phyloP scores from a whole-genome alignment of 2,888 invertebrate genomes.

The Scelioninae gen. 1 region DNA sequence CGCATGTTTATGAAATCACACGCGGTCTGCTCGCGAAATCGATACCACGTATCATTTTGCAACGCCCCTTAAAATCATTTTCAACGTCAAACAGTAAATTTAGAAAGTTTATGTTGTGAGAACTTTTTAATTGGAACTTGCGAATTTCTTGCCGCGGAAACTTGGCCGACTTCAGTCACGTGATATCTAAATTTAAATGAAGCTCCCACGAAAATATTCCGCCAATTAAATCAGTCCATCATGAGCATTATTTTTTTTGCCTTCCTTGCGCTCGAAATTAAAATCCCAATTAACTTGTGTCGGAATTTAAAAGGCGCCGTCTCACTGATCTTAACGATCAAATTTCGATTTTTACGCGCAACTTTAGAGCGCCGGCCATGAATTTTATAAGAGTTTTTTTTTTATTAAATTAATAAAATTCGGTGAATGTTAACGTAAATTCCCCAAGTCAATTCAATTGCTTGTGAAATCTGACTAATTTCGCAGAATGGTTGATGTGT shows the following conservation, averaged over 20 bases:
- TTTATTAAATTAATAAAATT: constrained; percentile 29
- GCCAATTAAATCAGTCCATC: constrained; percentile 46
- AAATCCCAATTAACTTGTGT: constrained; percentile 9
- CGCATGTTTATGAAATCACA: neutral
- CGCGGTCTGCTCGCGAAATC: neutral
- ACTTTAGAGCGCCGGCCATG: neutral
- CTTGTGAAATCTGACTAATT: constrained; percentile 35
- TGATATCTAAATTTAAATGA: constrained; percentile 29
- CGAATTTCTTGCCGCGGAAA: constrained; percentile 31
- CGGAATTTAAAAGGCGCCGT: neutral
- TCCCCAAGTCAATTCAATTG: constrained; percentile 8
- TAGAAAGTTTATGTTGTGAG: constrained; percentile 13
- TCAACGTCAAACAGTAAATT: constrained; percentile 21
- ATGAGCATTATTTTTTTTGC: constrained; percentile 1
- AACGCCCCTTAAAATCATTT: constrained; percentile 3
- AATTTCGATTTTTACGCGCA: constrained; percentile 4
- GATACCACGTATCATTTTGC: constrained; percentile 23
- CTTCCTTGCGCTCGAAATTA: constrained; percentile 8
- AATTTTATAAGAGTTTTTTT: neutral
- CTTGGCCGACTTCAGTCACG: neutral
- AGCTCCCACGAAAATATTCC: constrained; percentile 22
- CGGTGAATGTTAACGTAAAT: constrained; percentile 6
- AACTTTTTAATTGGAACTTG: constrained; percentile 39
- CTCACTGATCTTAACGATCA: neutral
- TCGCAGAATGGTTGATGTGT: constrained; percentile 4